These are phyloP conservation scores for Macquaria australasica DNA, from an alignment of 2,113 vertebrate genomes.

Conservation along the genomic window DNA sequence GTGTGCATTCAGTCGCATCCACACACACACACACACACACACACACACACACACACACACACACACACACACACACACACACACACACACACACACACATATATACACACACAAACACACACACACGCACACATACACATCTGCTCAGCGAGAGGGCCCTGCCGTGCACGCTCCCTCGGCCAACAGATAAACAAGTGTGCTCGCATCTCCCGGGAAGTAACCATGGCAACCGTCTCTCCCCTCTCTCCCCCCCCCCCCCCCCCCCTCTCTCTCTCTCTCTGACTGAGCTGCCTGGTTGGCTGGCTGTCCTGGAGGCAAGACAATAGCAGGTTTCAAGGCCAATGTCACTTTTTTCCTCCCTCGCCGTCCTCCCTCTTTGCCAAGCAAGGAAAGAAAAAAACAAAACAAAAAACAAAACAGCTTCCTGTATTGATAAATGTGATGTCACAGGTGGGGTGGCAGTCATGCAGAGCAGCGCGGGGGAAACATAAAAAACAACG, in stretches of 20 bases:
- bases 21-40: slow-evolving; percentile 6
- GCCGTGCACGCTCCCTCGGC: slow-evolving; percentile 73
- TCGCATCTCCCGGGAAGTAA: slow-evolving; percentile 82
- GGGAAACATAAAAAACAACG: slow-evolving; percentile 41
- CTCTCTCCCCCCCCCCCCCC: slow-evolving; percentile 45
- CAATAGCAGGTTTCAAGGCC: slow-evolving; percentile 86
- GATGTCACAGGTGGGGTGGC: slow-evolving; percentile 71
- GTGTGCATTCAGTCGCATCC: slow-evolving; percentile 17
- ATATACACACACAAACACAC: slow-evolving; percentile 48
- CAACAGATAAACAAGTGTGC: slow-evolving; percentile 86
- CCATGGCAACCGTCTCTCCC: slow-evolving; percentile 84
- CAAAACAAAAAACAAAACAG: not conserved
- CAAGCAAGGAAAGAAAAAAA: slow-evolving; percentile 29
- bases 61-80: slow-evolving; percentile 44
- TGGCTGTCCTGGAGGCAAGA: slow-evolving; percentile 85
- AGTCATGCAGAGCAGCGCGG: slow-evolving; percentile 26
- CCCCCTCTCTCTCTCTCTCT: slow-evolving; percentile 51
- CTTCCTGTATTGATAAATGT: slow-evolving; percentile 68
- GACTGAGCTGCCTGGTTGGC: slow-evolving; percentile 77
- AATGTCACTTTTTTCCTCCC: slow-evolving; percentile 75
- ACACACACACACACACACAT: slow-evolving; percentile 57
- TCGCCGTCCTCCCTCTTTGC: not conserved
- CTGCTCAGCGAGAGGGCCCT: slow-evolving; percentile 73
- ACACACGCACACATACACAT: slow-evolving; percentile 62
- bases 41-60: slow-evolving; percentile 33